A percentile compares a stretch with the other conserved stretches of the same genome.
Conservation (phyloP, 2,888 invertebrate genomes). For the Pilophorus perplexus region DNA sequence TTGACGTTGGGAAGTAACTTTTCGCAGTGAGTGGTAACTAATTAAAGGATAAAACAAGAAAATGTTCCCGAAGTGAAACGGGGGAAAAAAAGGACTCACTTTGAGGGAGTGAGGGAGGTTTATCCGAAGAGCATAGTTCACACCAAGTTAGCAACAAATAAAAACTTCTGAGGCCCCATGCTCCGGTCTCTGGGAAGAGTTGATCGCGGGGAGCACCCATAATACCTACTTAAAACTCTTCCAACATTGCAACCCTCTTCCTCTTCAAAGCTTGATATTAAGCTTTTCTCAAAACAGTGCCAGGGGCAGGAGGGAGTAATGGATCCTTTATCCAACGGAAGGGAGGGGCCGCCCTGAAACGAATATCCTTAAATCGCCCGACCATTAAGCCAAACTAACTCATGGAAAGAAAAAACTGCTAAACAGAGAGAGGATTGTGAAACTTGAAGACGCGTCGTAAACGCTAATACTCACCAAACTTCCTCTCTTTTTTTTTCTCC, state of each 20-base stretch:
- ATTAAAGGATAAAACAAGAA: constrained; percentile 27
- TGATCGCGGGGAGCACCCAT: constrained; percentile 35
- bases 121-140: constrained; percentile 28
- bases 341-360: background rate
- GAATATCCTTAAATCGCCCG: constrained; percentile 37
- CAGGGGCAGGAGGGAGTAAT: constrained; percentile 23
- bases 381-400: constrained; percentile 19
- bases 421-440: constrained; percentile 20
- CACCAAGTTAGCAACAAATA: constrained; percentile 40
- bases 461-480: no score
- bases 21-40: constrained; percentile 34
- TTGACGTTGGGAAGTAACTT: no score
- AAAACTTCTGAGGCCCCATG: constrained; percentile 18
- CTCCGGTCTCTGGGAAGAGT: constrained; percentile 17
- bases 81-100: constrained; percentile 7
- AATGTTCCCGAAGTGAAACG: constrained; percentile 13
- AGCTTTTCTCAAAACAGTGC: constrained; percentile 33
- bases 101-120: constrained; percentile 10
- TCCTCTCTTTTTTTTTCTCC: no score
- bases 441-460: no score
- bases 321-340: constrained; percentile 21
- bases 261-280: constrained; percentile 27
- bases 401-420: background rate
- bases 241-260: constrained; percentile 29
- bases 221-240: constrained; percentile 40